Conservation (phyloP, 2,888 invertebrate species). For the Argyra leucocephala region DNA sequence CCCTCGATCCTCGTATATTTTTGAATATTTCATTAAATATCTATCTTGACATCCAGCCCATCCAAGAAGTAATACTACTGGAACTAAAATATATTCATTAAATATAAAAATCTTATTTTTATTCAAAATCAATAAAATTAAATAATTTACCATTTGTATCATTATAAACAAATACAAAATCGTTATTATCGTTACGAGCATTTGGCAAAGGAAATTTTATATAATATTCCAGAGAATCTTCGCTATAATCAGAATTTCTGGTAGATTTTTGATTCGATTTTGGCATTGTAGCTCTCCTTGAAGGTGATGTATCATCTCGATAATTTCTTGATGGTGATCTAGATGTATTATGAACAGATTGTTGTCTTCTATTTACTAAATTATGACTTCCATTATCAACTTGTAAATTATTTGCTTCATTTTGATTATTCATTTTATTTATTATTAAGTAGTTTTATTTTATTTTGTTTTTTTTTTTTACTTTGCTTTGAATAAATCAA, state of each 20-base stretch:
- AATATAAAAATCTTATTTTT: background rate
- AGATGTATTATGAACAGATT: background rate
- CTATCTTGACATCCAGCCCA: slow-evolving; percentile 75
- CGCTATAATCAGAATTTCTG: background rate
- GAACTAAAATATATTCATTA: slow-evolving; percentile 36
- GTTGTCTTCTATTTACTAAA: slow-evolving; percentile 2
- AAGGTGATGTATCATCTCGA: background rate
- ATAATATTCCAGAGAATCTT: slow-evolving; percentile 52
- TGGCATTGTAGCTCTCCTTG: background rate
- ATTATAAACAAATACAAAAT: slow-evolving; percentile 51
- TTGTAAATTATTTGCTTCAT: background rate
- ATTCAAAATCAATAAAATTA: too few species aligned
- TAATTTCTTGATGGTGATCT: background rate
- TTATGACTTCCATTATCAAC: background rate
- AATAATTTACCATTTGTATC: slow-evolving; percentile 43
- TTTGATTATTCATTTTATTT: background rate
- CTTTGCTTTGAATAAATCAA: background rate
- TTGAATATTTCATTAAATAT: slow-evolving; percentile 67
- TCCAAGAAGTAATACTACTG: slow-evolving; percentile 62
- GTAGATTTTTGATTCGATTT: background rate
- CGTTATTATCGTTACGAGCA: slow-evolving; percentile 41
- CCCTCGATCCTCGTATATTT: slow-evolving; percentile 68
- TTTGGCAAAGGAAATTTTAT: slow-evolving; percentile 53
- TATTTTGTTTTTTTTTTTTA: background rate
- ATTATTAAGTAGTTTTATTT: background rate